Base-by-base conservation (phyloP, 2,888 invertebrate species). In the Crepidodera aurea region DNA sequence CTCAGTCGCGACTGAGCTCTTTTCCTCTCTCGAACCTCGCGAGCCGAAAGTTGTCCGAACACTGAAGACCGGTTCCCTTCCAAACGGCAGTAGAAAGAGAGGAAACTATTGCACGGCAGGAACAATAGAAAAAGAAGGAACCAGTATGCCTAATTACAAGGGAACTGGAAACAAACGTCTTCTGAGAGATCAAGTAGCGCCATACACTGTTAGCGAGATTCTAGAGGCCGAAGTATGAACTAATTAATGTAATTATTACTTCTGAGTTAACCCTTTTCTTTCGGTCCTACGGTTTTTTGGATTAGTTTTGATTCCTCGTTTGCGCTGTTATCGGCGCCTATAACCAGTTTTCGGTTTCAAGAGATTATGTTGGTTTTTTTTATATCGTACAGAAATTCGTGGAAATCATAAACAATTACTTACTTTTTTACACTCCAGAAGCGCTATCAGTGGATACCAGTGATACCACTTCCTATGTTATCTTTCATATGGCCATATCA, bases 121-220 rank as follows among this genome's bases (percentile, higher is more conserved):
- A 67, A 71, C 67, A 67, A 68, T 60, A 63, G 71, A 73, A 68
- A 69, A 73, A 75, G 75, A 69, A 61, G 64, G 63, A 66, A 12
- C 15, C 8, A 70, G 71, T 69, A 72, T 60, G 62, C 73, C 77
- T 81, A 80, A 81, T 81, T 81, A 79, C 78, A 78, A 69, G 75
- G 75, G 78, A 79, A 79, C 78, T 78, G 77, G 78, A 78, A 79
- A 79, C 79, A 78, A 76, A 79, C 79, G 78, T 79, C 78, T 79
- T 78, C 75, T 67, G 73, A 73, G 71, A 78, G 79, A 79, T 79
- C 79, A 78, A 79, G 79, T 79, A 79, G 79, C 79, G 74, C 75
- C 72, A 74, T 77, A 75, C 77, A 76, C 77, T 76, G 78, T 78
- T 79, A 77, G 77, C 73, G 77, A 77, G 77, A 76, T 75, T 75